These are phyloP conservation scores for Anaspis maculata DNA, from an alignment of 2,888 invertebrate species.

Conservation along the genomic window DNA sequence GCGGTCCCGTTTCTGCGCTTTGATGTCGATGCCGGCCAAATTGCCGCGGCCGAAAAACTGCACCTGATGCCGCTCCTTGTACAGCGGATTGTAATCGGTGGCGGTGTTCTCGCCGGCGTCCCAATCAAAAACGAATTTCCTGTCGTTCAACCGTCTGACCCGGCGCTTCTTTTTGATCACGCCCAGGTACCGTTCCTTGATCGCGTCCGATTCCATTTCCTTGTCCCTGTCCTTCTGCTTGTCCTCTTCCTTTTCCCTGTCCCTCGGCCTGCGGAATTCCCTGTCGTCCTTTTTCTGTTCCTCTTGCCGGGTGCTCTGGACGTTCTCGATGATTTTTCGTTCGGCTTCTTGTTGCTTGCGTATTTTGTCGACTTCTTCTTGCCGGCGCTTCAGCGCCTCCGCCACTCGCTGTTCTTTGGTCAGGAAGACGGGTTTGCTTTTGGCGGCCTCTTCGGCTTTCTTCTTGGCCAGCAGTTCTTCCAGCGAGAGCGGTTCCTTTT, in stretches of 20 bases:
- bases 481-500: constrained; percentile 84
- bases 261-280: constrained; percentile 41
- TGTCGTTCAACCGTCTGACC: constrained; percentile 88
- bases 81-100: constrained; percentile 92
- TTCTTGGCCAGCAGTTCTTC: constrained; percentile 94
- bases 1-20: constrained; percentile 90
- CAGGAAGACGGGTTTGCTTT: constrained; percentile 93
- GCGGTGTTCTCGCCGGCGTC: constrained; percentile 98
- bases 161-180: constrained; percentile 87
- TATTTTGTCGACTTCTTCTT: constrained; percentile 80
- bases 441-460: constrained; percentile 90
- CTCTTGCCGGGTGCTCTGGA: constrained; percentile 30
- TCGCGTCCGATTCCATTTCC: constrained; percentile 89
- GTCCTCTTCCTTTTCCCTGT: constrained; percentile 44
- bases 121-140: constrained; percentile 99
- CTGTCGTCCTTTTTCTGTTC: constrained; percentile 35
- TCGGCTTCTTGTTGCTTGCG: constrained; percentile 65
- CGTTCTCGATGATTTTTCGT: constrained; percentile 34
- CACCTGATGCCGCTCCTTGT: constrained; percentile 93
- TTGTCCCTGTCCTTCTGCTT: constrained; percentile 69
- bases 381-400: constrained; percentile 80
- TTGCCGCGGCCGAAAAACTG: constrained; percentile 98
- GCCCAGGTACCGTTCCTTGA: constrained; percentile 91
- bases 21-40: constrained; percentile 96
- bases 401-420: constrained; percentile 92